phyloP scores from a whole-genome alignment of 2,797 vertebrate genomes.

The Gastrophryne carolinensis region DNA sequence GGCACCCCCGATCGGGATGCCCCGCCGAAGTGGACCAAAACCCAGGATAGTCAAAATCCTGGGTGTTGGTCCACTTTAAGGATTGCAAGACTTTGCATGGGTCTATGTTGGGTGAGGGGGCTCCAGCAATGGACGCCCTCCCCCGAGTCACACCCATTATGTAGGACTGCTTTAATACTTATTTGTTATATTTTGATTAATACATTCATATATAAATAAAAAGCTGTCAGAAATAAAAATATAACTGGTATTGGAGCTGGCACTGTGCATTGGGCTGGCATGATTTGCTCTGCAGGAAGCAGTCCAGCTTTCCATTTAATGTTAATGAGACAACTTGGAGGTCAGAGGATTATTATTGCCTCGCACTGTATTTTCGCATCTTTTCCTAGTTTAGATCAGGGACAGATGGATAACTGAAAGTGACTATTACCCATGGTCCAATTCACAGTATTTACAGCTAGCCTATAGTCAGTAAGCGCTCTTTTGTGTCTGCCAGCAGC shows the following conservation, averaged over 20 bases:
- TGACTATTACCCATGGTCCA: conserved; percentile 24
- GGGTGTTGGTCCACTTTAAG: too few species aligned
- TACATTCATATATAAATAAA: not conserved
- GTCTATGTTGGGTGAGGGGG: too few species aligned
- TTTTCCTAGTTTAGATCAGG: conserved; percentile 10
- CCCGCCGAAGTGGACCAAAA: too few species aligned
- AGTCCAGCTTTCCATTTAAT: not conserved
- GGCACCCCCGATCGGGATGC: too few species aligned
- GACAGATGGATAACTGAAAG: conserved; percentile 36
- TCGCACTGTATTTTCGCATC: conserved; percentile 30
- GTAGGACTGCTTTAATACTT: not conserved
- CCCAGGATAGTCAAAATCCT: too few species aligned
- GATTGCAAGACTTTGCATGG: too few species aligned
- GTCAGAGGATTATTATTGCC: conserved; percentile 34
- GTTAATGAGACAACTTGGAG: conserved; percentile 37
- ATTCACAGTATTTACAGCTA: conserved; percentile 14
- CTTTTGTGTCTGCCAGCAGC: not conserved
- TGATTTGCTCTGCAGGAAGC: conserved; percentile 8
- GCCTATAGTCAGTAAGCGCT: not conserved
- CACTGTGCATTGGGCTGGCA: conserved; percentile 23
- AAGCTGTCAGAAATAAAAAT: conserved; percentile 2
- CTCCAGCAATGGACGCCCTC: too few species aligned
- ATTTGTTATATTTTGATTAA: not conserved
- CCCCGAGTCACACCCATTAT: too few species aligned
- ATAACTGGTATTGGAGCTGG: conserved; percentile 17